Evolutionary conservation across 1,140 invertebrate species (phyloP).

Genomic region (Macrotrachela quadricornifera): DNA sequence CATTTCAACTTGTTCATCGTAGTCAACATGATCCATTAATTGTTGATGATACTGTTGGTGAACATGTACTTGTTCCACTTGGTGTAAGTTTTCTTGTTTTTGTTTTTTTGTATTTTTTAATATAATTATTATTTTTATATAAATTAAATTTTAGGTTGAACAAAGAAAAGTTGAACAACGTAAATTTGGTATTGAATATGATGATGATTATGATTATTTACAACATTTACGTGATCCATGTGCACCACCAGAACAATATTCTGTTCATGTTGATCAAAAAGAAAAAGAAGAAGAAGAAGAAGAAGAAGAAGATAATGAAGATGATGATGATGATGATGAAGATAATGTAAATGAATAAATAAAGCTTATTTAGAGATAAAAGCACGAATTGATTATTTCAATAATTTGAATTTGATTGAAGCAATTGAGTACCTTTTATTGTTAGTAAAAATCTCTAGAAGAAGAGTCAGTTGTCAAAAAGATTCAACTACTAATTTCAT

Average conservation of each 20-base stretch:
- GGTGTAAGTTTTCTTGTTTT: background rate
- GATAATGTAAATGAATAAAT: background rate
- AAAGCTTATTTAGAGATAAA: background rate
- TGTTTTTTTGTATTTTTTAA: slow-evolving; percentile 5
- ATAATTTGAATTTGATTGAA: too few relatives aligned
- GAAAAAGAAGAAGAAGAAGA: slow-evolving; percentile 23
- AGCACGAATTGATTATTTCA: too few relatives aligned
- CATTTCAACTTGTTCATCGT: slow-evolving; percentile 69
- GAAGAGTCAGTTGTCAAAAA: background rate
- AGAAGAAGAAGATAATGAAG: slow-evolving; percentile 16
- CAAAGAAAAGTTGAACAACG: slow-evolving; percentile 47
- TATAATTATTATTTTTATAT: slow-evolving; percentile 10
- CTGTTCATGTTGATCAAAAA: slow-evolving; percentile 17
- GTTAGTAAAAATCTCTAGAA: too few relatives aligned
- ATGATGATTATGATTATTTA: slow-evolving; percentile 85
- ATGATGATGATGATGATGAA: background rate
- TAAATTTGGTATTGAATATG: slow-evolving; percentile 80
- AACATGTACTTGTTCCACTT: slow-evolving; percentile 47
- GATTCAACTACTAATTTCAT: too few relatives aligned
- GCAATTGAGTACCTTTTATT: too few relatives aligned
- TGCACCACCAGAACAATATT: background rate
- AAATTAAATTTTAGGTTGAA: background rate
- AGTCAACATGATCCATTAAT: slow-evolving; percentile 72
- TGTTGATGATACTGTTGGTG: slow-evolving; percentile 63
- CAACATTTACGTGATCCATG: slow-evolving; percentile 56